Percentiles rank a stretch among this genome's conserved stretches.
Conservation (phyloP, 2,888 invertebrate species). For the Acleris emargana region DNA sequence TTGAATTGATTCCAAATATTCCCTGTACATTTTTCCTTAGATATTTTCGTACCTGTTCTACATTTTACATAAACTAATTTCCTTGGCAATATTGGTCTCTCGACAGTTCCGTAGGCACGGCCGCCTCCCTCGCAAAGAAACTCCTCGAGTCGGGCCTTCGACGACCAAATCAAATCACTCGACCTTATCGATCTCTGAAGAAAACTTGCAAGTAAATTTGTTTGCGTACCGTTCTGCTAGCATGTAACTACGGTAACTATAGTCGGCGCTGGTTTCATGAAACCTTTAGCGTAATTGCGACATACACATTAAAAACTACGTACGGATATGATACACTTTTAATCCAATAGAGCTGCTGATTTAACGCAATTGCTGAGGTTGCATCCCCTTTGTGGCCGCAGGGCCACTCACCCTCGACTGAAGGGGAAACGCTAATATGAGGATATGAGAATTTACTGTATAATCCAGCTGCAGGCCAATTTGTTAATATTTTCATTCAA, state of each 20-base stretch:
- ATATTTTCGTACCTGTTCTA: conserved; percentile 80
- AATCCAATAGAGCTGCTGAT: conserved; percentile 78
- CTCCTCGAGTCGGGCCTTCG: conserved; percentile 68
- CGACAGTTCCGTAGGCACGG: conserved; percentile 79
- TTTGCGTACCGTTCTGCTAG: conserved; percentile 52
- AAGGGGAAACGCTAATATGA: conserved; percentile 80
- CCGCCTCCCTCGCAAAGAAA: conserved; percentile 75
- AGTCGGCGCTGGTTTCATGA: conserved; percentile 23
- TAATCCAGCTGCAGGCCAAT: conserved; percentile 81
- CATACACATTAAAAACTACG: conserved; percentile 43
- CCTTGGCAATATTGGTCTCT: conserved; percentile 82
- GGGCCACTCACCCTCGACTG: conserved; percentile 71
- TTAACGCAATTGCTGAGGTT: conserved; percentile 81
- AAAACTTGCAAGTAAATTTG: conserved; percentile 75
- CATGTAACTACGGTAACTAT: conserved; percentile 14
- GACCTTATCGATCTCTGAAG: conserved; percentile 76
- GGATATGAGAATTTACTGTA: conserved; percentile 84
- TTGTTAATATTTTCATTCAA: conserved; percentile 83
- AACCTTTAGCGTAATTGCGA: conserved; percentile 27
- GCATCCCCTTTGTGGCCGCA: conserved; percentile 67
- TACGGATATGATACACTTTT: conserved; percentile 63
- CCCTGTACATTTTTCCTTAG: conserved; percentile 71
- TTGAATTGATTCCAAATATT: conserved; percentile 56
- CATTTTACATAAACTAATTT: conserved; percentile 84
- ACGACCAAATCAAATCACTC: conserved; percentile 81